Percentiles rank a stretch among this genome's conserved stretches.
Evolutionary conservation across 2,797 vertebrate genomes (phyloP).

Genomic region (Dendrocincla tyrannina): DNA sequence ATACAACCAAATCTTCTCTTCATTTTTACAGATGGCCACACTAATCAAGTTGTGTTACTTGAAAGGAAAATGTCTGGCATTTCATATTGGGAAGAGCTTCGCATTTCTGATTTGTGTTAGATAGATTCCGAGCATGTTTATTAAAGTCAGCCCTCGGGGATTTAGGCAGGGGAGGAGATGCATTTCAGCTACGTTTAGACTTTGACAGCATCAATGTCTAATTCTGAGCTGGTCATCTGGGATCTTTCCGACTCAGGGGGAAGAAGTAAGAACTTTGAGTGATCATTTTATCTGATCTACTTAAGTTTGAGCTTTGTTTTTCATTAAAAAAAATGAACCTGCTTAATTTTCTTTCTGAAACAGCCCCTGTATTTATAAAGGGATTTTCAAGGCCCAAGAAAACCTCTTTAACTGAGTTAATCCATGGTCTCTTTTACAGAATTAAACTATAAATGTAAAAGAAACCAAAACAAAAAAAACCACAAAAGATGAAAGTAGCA

Average conservation of each 20-base stretch:
- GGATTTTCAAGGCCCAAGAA: neutral
- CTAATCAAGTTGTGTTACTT: neutral
- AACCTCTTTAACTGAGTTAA: neutral
- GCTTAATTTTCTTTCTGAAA: neutral
- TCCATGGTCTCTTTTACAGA: neutral
- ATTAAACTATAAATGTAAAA: neutral
- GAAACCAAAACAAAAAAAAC: too few species aligned
- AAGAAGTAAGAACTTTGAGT: neutral
- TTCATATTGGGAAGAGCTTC: neutral
- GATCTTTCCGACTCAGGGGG: neutral
- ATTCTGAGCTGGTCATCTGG: neutral
- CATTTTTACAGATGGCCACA: neutral
- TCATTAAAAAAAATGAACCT: neutral
- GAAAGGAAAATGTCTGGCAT: neutral
- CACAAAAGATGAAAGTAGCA: neutral
- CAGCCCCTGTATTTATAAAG: accelerated
- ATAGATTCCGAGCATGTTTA: neutral
- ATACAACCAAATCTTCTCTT: neutral
- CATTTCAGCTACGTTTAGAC: neutral
- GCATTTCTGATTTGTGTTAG: neutral
- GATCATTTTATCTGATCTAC: neutral
- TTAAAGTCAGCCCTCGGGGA: neutral
- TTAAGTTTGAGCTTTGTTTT: neutral
- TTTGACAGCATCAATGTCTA: neutral
- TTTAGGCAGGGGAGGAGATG: neutral